A percentile compares a stretch with the other conserved stretches of the same genome.
Conservation (phyloP, 1,140 invertebrate genomes). For the Musca domestica region DNA sequence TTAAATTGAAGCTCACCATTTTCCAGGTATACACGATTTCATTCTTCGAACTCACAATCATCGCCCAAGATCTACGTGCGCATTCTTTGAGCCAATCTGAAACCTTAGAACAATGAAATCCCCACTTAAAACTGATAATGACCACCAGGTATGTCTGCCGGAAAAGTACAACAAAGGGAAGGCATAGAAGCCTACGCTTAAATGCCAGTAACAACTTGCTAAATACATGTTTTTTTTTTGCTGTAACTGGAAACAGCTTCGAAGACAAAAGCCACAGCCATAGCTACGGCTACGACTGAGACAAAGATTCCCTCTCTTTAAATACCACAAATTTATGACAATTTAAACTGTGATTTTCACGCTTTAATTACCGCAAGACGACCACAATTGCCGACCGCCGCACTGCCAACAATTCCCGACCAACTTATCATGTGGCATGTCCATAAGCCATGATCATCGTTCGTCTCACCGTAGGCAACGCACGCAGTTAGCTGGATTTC, state of each 20-base stretch:
- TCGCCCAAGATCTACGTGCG: too few species aligned
- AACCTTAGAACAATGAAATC: too few species aligned
- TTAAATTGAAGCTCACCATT: too few species aligned
- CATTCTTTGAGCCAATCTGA: too few species aligned
- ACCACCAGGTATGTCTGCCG: slow-evolving; percentile 7
- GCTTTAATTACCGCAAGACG: slow-evolving; percentile 45
- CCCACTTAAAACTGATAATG: not conserved
- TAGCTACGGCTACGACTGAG: not conserved
- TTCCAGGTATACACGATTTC: too few species aligned
- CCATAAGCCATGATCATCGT: not conserved
- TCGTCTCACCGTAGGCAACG: not conserved
- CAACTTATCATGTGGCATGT: slow-evolving; percentile 12
- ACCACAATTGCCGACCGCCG: not conserved
- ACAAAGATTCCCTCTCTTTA: not conserved
- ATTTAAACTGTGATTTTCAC: slow-evolving; percentile 54
- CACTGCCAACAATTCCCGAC: not conserved
- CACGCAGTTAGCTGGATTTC: too few species aligned
- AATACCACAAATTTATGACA: slow-evolving; percentile 50
- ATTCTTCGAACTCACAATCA: too few species aligned
- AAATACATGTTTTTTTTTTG: too few species aligned
- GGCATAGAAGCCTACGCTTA: not conserved
- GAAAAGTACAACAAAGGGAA: too few species aligned
- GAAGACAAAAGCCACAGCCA: too few species aligned
- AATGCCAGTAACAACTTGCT: too few species aligned
- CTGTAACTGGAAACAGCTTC: too few species aligned